Evolutionary conservation across 2,797 vertebrate species (phyloP).

Genomic region (Melanotaenia nigrans): DNA sequence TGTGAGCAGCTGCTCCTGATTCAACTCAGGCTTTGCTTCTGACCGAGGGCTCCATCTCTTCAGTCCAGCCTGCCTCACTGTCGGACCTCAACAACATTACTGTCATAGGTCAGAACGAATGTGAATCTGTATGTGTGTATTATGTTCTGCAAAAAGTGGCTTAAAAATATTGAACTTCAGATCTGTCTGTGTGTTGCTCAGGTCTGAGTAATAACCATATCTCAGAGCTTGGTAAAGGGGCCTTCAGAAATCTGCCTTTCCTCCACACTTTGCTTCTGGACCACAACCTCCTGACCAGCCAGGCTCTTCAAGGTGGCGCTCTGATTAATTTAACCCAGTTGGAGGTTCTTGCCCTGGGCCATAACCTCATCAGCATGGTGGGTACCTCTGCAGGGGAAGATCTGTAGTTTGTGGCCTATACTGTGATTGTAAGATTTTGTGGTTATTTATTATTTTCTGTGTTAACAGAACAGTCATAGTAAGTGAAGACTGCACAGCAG

Average conservation of each 20-base stretch:
- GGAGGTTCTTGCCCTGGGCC: constrained; percentile 80
- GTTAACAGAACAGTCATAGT: too few species aligned
- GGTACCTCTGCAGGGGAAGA: constrained; percentile 3
- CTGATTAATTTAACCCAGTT: constrained; percentile 79
- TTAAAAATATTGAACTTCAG: neutral
- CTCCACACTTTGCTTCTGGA: constrained; percentile 81
- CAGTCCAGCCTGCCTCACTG: constrained; percentile 73
- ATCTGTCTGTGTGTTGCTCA: constrained; percentile 16
- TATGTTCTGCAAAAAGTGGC: neutral
- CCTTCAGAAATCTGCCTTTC: constrained; percentile 78
- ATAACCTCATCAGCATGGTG: constrained; percentile 75
- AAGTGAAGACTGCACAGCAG: too few species aligned
- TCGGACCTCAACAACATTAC: constrained; percentile 80
- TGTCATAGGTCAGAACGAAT: constrained; percentile 69
- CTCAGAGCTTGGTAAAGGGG: constrained; percentile 64
- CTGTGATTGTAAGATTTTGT: constrained; percentile 1
- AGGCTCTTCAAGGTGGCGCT: constrained; percentile 72
- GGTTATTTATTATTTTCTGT: neutral
- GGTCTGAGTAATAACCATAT: constrained; percentile 83
- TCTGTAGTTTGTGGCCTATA: neutral
- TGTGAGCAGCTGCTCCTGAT: constrained; percentile 74
- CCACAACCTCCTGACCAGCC: constrained; percentile 81
- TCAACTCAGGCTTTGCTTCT: constrained; percentile 81
- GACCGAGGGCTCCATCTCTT: constrained; percentile 81
- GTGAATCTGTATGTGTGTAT: neutral